Conservation (phyloP, 1,140 invertebrate genomes). For the Matsumurasca onukii region DNA sequence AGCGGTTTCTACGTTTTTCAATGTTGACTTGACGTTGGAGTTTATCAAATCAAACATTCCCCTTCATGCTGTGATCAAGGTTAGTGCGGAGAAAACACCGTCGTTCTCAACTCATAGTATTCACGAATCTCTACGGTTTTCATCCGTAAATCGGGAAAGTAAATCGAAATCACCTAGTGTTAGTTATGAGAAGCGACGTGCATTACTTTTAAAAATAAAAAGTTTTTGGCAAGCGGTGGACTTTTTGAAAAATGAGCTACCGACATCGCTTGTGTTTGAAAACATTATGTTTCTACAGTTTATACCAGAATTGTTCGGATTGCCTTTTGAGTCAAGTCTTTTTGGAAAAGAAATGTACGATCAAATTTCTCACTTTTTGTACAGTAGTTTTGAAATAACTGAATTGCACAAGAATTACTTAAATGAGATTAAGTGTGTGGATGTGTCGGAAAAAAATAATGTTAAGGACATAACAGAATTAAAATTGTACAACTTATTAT, state of each 20-base stretch:
- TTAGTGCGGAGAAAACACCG: no score
- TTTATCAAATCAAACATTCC: conserved; percentile 48
- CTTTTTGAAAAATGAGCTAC: not conserved
- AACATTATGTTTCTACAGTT: not conserved
- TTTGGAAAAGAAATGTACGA: conserved; percentile 52
- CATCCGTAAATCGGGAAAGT: no score
- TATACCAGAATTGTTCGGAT: not conserved
- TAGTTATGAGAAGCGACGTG: no score
- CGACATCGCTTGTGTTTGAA: not conserved
- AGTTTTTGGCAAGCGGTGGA: conserved; percentile 10
- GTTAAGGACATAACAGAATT: conserved; percentile 53
- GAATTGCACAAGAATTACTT: conserved; percentile 48
- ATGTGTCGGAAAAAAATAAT: not conserved
- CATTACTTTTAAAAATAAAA: no score
- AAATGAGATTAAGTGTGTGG: not conserved
- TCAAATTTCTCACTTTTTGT: conserved; percentile 52
- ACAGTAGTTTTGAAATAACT: conserved; percentile 55
- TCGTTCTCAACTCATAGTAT: not conserved
- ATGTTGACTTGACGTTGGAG: conserved; percentile 49
- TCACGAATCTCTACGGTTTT: not conserved
- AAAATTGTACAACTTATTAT: conserved; percentile 43
- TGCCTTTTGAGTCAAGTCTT: conserved; percentile 30
- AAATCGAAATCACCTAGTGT: no score
- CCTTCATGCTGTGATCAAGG: not conserved
- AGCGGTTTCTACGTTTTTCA: conserved; percentile 54